These are phyloP conservation scores for Eupithecia centaureata DNA, from an alignment of 2,888 invertebrate species.

Conservation along the genomic window DNA sequence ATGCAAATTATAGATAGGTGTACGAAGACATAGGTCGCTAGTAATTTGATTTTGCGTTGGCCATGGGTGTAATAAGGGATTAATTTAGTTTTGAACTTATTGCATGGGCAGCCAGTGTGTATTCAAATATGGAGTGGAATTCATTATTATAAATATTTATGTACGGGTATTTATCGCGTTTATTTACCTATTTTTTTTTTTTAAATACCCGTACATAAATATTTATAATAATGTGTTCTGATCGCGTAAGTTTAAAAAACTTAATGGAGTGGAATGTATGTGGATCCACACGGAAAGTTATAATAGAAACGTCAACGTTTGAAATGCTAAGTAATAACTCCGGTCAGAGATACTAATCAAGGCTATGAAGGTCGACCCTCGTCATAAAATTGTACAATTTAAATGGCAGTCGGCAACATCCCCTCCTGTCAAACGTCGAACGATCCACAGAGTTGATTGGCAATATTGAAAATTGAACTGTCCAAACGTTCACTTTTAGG, in stretches of 20 bases:
- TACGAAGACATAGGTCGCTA: constrained; percentile 3
- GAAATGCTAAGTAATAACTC: constrained; percentile 52
- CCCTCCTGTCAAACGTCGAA: constrained; percentile 62
- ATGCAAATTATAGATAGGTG: neutral
- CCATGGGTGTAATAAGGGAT: neutral
- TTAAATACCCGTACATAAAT: too few relatives aligned
- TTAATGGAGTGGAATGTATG: neutral
- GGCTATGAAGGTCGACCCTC: constrained; percentile 59
- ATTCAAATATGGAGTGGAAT: neutral
- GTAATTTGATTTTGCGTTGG: neutral
- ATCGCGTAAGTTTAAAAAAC: too few relatives aligned
- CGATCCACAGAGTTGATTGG: constrained; percentile 65
- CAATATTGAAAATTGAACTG: constrained; percentile 71
- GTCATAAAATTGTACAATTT: constrained; percentile 68
- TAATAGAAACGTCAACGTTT: constrained; percentile 44
- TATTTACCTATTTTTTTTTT: too few relatives aligned
- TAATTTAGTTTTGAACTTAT: neutral
- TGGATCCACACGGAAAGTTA: constrained; percentile 25
- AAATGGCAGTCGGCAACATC: constrained; percentile 58
- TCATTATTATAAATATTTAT: too few relatives aligned
- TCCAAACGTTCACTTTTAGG: constrained; percentile 63
- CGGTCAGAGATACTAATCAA: constrained; percentile 52
- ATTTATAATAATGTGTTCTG: too few relatives aligned
- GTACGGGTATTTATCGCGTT: too few relatives aligned
- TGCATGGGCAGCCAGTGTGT: neutral